Evolutionary conservation across 2,888 invertebrate genomes (phyloP), one percentile per base, ranked within the genome.

Genomic region (Galeopsomyia nigrocyanea): DNA sequence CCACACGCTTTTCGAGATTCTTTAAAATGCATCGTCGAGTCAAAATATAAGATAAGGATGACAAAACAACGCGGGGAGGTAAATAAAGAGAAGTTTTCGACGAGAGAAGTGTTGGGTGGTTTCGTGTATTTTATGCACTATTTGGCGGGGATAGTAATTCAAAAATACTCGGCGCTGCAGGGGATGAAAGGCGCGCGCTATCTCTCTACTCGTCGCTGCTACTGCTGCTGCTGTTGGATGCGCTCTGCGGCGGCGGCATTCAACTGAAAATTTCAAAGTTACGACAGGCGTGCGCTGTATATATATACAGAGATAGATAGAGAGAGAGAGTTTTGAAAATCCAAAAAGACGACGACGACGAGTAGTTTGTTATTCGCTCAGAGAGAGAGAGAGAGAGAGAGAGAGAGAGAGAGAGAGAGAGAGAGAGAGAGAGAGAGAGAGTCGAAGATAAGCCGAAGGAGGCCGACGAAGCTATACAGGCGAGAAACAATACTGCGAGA

Each of bases 401-500:
- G 65, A 17, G 46, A 56, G 17, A 51, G 21, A 53, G 66, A 53
- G 66, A 22, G 58, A 31, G 55, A 31, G 21, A 46, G 64, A 46
- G 66, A 58, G 51, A 31, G 58, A 31, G 57, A 14, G 51, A 19
- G 7, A 26, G 9, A 46, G 60, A 10, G 67, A 0, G 62, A 39
- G 17, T 1, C 7, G 67, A 57, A 68, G 72, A 72, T 57, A 68
- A 58, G 19, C 62, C 53, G 72, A 68, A 72, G 72, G 67, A 72
- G 68, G 67, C 58, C 60, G 60, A 64, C 46, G n/a, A 26, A 67
- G 66, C 63, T 39, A 39, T 39, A 39, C 39, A 39, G 39, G 39
- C 39, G 39, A 39, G 51, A 77, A 74, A 78, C 76, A 78, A 77
- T 79, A 78, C 76, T 69, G 69, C 72, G 47, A 63, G 39, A 46